phyloP scores from a whole-genome alignment of 2,113 vertebrate genomes.

The Thryonomys swinderianus region DNA sequence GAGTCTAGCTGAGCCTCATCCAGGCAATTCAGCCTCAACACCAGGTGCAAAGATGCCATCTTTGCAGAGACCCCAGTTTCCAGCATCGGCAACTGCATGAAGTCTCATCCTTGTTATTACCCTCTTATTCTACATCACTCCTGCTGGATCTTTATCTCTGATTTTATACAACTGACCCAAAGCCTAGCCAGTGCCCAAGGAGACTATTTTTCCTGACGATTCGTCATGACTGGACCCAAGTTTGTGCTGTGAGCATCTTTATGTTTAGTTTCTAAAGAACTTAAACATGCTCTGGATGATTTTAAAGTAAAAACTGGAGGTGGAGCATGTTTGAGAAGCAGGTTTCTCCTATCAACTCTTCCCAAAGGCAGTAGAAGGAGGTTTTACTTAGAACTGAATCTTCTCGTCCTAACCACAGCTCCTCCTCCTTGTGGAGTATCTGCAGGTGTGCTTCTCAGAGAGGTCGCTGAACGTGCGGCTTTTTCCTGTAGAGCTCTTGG shows the following conservation, averaged over 20 bases:
- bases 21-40: neutral
- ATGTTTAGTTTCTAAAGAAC: neutral
- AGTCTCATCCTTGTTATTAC: neutral
- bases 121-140: neutral
- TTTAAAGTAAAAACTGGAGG: neutral
- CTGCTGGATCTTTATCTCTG: neutral
- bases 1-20: neutral
- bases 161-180: neutral
- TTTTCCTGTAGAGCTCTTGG: neutral
- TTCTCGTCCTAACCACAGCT: neutral
- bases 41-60: neutral
- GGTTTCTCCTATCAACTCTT: neutral
- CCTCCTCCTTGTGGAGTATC: neutral
- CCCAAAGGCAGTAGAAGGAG: neutral
- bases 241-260: neutral
- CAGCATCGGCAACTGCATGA: neutral
- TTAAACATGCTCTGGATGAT: neutral
- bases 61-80: neutral
- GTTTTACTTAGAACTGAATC: slow-evolving; percentile 8
- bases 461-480: neutral
- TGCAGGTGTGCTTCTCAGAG: neutral
- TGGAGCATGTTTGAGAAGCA: neutral
- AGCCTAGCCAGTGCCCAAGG: neutral
- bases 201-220: neutral
- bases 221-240: neutral